These are phyloP conservation scores for Lycocerus yunnanus DNA, from an alignment of 2,888 invertebrate species.

Conservation along the genomic window DNA sequence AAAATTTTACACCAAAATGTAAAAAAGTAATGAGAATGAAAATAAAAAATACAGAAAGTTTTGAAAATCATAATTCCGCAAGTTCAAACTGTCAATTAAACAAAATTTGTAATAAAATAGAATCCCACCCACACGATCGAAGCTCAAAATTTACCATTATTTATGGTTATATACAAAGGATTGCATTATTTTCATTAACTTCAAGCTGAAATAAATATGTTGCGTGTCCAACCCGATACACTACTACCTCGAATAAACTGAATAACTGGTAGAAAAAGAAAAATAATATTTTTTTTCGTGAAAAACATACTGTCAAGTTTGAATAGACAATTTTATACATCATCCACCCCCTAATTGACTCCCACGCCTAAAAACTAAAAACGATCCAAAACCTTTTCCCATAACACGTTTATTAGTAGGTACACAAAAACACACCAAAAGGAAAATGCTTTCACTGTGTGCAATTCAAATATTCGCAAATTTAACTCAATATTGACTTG, in stretches of 20 bases:
- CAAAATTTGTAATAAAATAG: neutral
- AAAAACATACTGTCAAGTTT: no score
- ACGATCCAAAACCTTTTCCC: neutral
- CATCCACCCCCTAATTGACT: neutral
- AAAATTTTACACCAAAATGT: neutral
- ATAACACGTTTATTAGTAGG: neutral
- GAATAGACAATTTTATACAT: no score
- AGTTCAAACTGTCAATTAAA: neutral
- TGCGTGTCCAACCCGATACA: neutral
- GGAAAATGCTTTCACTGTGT: neutral
- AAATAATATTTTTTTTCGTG: no score
- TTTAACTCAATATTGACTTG: constrained; percentile 1
- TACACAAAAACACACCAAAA: neutral
- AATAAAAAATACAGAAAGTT: neutral
- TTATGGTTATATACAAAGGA: neutral
- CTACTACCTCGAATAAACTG: no score
- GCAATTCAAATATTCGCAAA: neutral
- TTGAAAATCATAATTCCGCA: neutral
- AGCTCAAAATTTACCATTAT: no score
- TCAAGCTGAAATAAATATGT: no score
- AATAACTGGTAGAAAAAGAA: no score
- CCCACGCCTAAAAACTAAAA: neutral
- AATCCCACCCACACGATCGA: no score
- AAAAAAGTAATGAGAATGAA: neutral
- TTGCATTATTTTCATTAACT: neutral